Evolutionary conservation across 2,888 invertebrate species (phyloP), one percentile per base, ranked within the genome.

Genomic region (Dasysyrphus albostriatus): DNA sequence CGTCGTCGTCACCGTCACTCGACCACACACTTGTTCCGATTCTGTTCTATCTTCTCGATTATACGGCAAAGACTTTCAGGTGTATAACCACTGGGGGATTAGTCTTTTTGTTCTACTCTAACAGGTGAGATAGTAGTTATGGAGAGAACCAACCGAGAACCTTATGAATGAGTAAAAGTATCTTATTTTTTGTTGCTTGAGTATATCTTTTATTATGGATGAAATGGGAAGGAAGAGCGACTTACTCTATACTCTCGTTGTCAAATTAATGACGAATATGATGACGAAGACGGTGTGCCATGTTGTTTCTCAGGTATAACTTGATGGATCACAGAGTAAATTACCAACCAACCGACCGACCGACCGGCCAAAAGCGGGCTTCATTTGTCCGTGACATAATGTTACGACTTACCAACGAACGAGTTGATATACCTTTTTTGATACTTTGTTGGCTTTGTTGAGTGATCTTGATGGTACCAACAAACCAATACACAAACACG

Each of bases 191-290:
- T 24, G 24, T 61, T 69, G 29, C 59, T 61, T 80, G 24, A 19
- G 42, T 69, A 16, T 51, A 14, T 32, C 32, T 54, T 39, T 56
- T 24, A 63, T 14, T 61, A 37, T 37, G 67, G 67, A 24, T 76
- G 69, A 72, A 77, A 78, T 82, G 77, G 67, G 84, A 85, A 59
- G 54, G 61, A 75, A 70, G 63, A 78, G 83, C 61, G 24, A 87
- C 75, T 81, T 70, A 85, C 61, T 47, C 47, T 47, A 34, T 73
- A 81, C 77, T 74, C 77, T 74, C 39, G 78, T 79, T 83, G 83
- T 87, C 87, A 87, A 83, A 87, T 87, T 87, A 83, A 83, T 87
- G 87, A 83, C 83, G 82, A 87, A 87, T 87, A 83, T 83, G 85
- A 82, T 87, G 87, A 87, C 72, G 78, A 82, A 56, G 78, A 87